Evolutionary conservation across 2,797 vertebrate genomes (phyloP), one percentile per base, ranked within the genome.

Genomic region (Phrynocephalus forsythii): DNA sequence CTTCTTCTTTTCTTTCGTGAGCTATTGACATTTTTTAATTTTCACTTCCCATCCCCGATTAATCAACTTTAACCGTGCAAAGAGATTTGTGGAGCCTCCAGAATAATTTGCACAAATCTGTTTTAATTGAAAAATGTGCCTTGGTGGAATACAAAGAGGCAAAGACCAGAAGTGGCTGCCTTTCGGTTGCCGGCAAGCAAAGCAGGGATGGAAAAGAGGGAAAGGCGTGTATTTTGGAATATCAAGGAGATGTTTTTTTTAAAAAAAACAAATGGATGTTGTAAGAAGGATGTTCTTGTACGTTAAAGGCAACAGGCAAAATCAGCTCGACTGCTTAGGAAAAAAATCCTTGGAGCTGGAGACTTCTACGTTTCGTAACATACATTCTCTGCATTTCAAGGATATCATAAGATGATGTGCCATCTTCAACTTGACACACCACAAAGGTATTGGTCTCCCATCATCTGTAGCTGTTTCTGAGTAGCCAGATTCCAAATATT

Each of bases 11-110:
- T 77, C 28, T 13, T 88, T 63, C 67, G 82, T 63, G 69, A 88
- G 84, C 73, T 79, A 87, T 79, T 95, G 88, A 71, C 66, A 30
- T 89, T 91, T 91, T 92, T 89, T 90, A 93, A 86, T 94, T 94
- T 93, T 95, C 94, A 92, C 86, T 94, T 95, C 90, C n/a, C 0
- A 91, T 89, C 89, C 22, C 87, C 38, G 91, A 79, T 94, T 93
- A 94, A 94, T 96, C 93, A 92, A 94, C 91, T 90, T 93, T 91
- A 95, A 92, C 91, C 91, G 86, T 85, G 93, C 93, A 93, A 92
- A 90, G 86, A 94, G 88, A 95, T 95, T 91, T 94, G 79, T 9
- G 26, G 82, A 20, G 11, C 73, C 26, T 88, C 93, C 92, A 68
- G 89, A 90, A 71, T 84, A 84, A 82, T 93, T 94, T 91, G 88